Evolutionary conservation across 1,140 invertebrate genomes (phyloP).

Genomic region (Carcinoscorpius rotundicauda): DNA sequence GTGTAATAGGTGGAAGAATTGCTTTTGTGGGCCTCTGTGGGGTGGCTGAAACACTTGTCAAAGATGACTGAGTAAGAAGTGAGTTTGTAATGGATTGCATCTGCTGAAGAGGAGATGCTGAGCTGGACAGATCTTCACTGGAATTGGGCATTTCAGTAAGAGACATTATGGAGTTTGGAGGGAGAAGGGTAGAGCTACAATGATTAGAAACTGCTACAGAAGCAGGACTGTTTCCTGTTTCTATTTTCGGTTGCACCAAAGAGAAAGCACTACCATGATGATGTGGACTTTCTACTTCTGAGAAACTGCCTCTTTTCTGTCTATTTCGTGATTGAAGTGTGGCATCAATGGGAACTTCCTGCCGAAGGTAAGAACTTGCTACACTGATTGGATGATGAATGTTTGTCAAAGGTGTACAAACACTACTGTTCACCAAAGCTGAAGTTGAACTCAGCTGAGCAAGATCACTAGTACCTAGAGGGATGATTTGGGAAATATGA

Average conservation of each 20-base stretch:
- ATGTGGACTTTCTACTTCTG: constrained; percentile 6
- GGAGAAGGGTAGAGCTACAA: too few species aligned
- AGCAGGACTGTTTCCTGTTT: constrained; percentile 34
- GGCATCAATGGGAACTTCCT: constrained; percentile 17
- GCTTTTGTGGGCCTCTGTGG: constrained; percentile 64
- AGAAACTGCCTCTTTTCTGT: constrained; percentile 3
- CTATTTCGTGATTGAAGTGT: constrained; percentile 5
- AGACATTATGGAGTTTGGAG: background rate
- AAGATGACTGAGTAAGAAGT: constrained; percentile 73
- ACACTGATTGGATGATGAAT: too few species aligned
- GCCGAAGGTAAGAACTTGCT: background rate
- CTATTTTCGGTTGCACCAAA: constrained; percentile 62
- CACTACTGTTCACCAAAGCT: too few species aligned
- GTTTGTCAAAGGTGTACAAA: too few species aligned
- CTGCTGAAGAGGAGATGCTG: constrained; percentile 70
- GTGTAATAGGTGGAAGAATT: constrained; percentile 92
- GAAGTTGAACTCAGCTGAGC: too few species aligned
- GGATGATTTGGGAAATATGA: constrained; percentile 46
- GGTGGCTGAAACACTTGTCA: constrained; percentile 23
- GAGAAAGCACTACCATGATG: constrained; percentile 74
- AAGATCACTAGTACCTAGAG: background rate
- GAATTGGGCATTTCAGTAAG: constrained; percentile 6
- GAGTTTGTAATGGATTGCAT: constrained; percentile 98
- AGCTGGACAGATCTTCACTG: constrained; percentile 12
- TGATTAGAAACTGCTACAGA: background rate